Conservation (phyloP, 2,797 vertebrate species). For the Sarcoramphus papa region DNA sequence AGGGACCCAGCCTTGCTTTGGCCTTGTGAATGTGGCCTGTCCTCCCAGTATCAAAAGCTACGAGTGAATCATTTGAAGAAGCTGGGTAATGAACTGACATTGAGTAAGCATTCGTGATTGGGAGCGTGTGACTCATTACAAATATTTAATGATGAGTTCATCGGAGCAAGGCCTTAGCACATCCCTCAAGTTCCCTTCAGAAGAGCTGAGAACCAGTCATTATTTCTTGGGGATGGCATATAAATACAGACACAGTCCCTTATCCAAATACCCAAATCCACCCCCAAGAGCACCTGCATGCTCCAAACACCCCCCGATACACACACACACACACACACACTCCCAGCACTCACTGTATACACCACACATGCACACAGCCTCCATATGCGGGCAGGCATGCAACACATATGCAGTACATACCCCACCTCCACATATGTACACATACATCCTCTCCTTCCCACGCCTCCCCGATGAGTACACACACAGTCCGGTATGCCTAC, state of each 20-base stretch:
- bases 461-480: fast-evolving
- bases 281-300: fast-evolving
- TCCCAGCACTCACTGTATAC: fast-evolving
- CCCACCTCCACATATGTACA: not conserved
- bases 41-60: not conserved
- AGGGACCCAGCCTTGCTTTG: not conserved
- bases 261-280: not conserved
- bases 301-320: not conserved
- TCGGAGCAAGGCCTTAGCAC: not conserved
- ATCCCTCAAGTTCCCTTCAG: not conserved
- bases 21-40: not conserved
- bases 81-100: not conserved
- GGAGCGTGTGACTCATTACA: not conserved
- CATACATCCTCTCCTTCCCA: not conserved
- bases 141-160: not conserved
- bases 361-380: too few species aligned
- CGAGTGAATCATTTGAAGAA: not conserved
- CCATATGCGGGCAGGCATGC: fast-evolving
- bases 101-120: not conserved
- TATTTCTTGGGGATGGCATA: not conserved
- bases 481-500: fast-evolving
- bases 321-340: too few species aligned
- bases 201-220: not conserved
- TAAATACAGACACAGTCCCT: not conserved
- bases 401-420: fast-evolving